Percentiles rank a stretch among this genome's conserved stretches.
These are phyloP conservation scores for Ptiloglossa arizonensis DNA, from an alignment of 1,140 invertebrate species.

Conservation along the genomic window DNA sequence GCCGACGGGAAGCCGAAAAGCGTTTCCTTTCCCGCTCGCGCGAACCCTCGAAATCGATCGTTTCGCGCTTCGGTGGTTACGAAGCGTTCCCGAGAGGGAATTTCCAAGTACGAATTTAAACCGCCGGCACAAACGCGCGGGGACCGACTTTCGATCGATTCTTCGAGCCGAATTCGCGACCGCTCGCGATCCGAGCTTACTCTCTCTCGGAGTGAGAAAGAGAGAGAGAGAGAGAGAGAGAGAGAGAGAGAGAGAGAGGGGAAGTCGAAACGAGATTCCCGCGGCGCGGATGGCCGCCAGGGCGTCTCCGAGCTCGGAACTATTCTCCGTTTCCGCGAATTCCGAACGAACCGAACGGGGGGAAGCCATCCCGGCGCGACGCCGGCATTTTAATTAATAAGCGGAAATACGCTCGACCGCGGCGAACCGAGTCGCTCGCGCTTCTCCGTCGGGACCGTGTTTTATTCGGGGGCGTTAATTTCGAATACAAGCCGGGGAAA, in stretches of 20 bases:
- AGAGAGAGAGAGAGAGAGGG: background rate
- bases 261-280: conserved; percentile 37
- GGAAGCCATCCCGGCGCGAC: background rate
- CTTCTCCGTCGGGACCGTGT: background rate
- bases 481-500: conserved; percentile 9
- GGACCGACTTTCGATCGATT: conserved; percentile 60
- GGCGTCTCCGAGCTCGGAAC: background rate
- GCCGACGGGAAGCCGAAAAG: background rate
- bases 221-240: no score
- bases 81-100: conserved; percentile 17
- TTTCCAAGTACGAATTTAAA: conserved; percentile 49
- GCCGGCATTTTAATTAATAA: conserved; percentile 38
- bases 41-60: conserved; percentile 26
- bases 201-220: background rate
- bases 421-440: no score
- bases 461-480: conserved; percentile 21
- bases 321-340: conserved; percentile 46
- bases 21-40: conserved; percentile 8
- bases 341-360: conserved; percentile 10
- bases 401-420: conserved; percentile 9
- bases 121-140: conserved; percentile 1
- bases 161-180: conserved; percentile 45
- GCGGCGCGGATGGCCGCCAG: background rate
- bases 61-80: conserved; percentile 16
- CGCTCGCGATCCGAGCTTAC: conserved; percentile 29